phyloP scores from a whole-genome alignment of 2,113 vertebrate genomes.

The Siniperca chuatsi region DNA sequence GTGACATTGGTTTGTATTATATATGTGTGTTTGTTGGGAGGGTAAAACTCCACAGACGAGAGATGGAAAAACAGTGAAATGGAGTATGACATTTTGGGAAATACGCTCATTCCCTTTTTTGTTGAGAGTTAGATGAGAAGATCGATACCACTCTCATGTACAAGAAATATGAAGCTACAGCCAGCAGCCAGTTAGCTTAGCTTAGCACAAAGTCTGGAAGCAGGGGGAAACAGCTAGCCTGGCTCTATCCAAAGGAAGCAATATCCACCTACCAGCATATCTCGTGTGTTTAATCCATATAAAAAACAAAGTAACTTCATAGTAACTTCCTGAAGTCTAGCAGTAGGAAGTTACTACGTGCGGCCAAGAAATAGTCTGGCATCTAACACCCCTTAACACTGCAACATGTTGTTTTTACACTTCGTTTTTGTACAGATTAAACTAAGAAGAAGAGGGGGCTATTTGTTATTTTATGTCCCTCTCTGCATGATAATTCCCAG shows the following conservation, averaged over 20 bases:
- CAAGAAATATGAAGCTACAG: neutral
- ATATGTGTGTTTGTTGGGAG: conserved; percentile 46
- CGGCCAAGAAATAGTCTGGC: too few relatives aligned
- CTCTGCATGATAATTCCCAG: too few relatives aligned
- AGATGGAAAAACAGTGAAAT: conserved; percentile 67
- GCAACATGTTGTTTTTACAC: neutral
- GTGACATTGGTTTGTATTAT: conserved; percentile 53
- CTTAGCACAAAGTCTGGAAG: neutral
- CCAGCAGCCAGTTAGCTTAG: neutral
- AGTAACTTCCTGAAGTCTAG: neutral
- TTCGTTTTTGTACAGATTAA: neutral
- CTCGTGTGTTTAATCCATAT: neutral
- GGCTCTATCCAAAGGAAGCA: neutral
- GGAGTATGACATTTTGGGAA: conserved; percentile 9
- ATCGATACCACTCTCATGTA: neutral
- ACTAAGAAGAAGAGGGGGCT: neutral
- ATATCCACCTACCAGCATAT: neutral
- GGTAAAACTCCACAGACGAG: conserved; percentile 16
- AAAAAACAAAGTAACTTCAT: neutral
- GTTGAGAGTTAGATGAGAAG: neutral
- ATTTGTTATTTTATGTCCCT: too few relatives aligned
- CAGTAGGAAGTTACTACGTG: too few relatives aligned
- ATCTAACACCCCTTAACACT: too few relatives aligned
- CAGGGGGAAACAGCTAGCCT: neutral
- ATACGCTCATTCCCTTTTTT: neutral